Evolutionary conservation across 2,113 vertebrate species (phyloP), one percentile per base, ranked within the genome.

Genomic region (Mandrillus leucophaeus): DNA sequence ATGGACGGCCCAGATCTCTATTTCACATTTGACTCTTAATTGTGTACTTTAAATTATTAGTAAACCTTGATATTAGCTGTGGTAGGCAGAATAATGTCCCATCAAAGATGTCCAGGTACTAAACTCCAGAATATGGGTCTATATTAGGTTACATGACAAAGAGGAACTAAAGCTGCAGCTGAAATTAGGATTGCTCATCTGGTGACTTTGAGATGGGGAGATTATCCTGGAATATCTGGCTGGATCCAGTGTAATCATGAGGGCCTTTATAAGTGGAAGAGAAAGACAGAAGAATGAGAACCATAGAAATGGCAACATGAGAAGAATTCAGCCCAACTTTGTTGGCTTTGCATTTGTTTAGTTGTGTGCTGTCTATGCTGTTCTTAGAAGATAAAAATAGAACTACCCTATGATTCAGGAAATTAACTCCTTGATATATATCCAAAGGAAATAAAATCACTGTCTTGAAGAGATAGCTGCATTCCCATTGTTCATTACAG

Each of bases 241-340:
- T 17, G 2, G 43, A 27, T 52, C n/a, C 16, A 8, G 12, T 0
- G 0, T n/a, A 64, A 59, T 64, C 55, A 30, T 1, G 16, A 38
- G 52, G 14, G 18, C 57, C 35, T 32, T 66, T 90, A 5, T 57
- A 75, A 75, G 17, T 40, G 40, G n/a, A 57, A 27, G 25, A 90
- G 27, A 23, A 12, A 43, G 16, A 40, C 16, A 23, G 45, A n/a
- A 27, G 12, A n/a, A 20, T 10, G 5, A 93, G 12, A 52, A 25
- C 4, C 25, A 14, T 4, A 16, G 17, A 25, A 52, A 76, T 45
- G 45, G 43, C 32, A 38, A 27, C 5, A 3, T 8, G n/a, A 52
- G 3, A 32, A 38, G 8, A 17, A 55, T 5, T 61, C 4, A 11
- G 30, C 1, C 4, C 6, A 50, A 2, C 30, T 82, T 88, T n/a